Evolutionary conservation across 1,140 invertebrate genomes (phyloP).

Genomic region (Trichogramma pretiosum): DNA sequence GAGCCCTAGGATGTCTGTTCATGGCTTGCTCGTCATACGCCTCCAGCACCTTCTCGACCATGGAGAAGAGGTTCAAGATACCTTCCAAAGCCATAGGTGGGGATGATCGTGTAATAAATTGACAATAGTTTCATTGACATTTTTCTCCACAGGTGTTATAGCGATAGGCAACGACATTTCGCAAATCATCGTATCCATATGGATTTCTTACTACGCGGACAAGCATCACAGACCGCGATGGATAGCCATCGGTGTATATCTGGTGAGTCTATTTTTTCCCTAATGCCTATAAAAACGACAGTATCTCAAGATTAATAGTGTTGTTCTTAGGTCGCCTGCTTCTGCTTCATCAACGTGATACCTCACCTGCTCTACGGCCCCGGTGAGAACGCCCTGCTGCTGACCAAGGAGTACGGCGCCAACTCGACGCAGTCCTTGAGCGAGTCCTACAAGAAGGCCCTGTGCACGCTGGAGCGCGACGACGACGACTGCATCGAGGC

Average conservation of each 20-base stretch:
- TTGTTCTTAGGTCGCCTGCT: conserved; percentile 47
- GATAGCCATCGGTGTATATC: conserved; percentile 62
- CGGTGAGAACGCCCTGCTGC: conserved; percentile 55
- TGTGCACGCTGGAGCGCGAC: conserved; percentile 32
- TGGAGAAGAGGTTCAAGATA: conserved; percentile 75
- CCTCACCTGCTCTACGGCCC: conserved; percentile 68
- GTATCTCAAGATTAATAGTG: neutral
- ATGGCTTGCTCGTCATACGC: conserved; percentile 70
- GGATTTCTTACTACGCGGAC: conserved; percentile 61
- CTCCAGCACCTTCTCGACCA: conserved; percentile 67
- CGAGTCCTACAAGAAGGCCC: conserved; percentile 36
- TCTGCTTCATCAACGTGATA: conserved; percentile 59
- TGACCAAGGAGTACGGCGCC: conserved; percentile 55
- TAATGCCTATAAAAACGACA: neutral
- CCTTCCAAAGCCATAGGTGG: conserved; percentile 65
- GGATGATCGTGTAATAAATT: conserved; percentile 10
- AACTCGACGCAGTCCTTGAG: conserved; percentile 18
- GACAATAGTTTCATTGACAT: neutral
- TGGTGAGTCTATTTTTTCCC: conserved; percentile 36
- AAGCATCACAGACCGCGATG: conserved; percentile 60
- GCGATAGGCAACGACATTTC: conserved; percentile 62
- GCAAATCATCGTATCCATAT: conserved; percentile 49
- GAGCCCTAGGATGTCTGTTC: conserved; percentile 62
- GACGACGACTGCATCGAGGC: conserved; percentile 45
- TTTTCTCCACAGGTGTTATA: conserved; percentile 50